These are phyloP conservation scores for Arctopsyche grandis DNA, from an alignment of 1,140 invertebrate species.

Conservation along the genomic window DNA sequence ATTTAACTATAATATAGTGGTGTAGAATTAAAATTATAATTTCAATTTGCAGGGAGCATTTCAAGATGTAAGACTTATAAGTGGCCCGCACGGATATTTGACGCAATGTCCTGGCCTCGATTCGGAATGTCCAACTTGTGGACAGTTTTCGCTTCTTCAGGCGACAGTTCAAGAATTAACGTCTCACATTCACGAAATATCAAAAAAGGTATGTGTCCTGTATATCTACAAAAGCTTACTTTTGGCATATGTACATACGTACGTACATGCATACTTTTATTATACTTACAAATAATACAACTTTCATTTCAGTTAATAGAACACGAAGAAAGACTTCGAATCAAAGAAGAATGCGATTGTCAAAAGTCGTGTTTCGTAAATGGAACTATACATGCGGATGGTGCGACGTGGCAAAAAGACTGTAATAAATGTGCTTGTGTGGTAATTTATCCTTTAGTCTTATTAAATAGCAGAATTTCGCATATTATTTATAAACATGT, in stretches of 20 bases:
- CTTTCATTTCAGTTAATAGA: constrained; percentile 72
- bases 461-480: background rate
- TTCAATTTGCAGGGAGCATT: constrained; percentile 76
- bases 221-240: background rate
- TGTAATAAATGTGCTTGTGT: constrained; percentile 86
- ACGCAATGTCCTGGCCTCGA: constrained; percentile 87
- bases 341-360: constrained; percentile 89
- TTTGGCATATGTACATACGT: background rate
- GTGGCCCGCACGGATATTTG: constrained; percentile 85
- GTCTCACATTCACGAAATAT: constrained; percentile 74
- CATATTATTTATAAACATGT: background rate
- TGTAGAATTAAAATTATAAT: background rate
- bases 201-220: constrained; percentile 70
- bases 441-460: constrained; percentile 63
- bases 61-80: constrained; percentile 87
- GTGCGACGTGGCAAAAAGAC: constrained; percentile 81
- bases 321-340: constrained; percentile 78
- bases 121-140: constrained; percentile 89
- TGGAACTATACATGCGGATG: constrained; percentile 81
- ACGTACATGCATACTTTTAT: no score
- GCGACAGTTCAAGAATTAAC: constrained; percentile 76
- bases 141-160: constrained; percentile 85
- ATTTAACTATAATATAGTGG: no score
- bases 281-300: background rate
- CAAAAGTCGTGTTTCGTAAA: constrained; percentile 86